Evolutionary conservation across 1,140 invertebrate species (phyloP).

Genomic region (Bombus terrestris): DNA sequence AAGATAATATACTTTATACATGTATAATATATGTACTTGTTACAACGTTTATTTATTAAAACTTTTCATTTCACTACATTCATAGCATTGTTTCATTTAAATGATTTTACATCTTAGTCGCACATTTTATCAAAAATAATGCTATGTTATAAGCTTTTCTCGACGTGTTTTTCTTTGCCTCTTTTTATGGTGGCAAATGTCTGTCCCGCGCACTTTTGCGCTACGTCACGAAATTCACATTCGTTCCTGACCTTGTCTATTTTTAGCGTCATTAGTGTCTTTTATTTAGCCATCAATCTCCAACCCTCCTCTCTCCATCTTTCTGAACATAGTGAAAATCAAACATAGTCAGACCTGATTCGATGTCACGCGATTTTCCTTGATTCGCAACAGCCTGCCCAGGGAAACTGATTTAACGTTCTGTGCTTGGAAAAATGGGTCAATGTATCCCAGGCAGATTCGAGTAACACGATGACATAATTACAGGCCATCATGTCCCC

Average conservation of each 20-base stretch:
- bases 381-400: background rate
- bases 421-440: conserved; percentile 29
- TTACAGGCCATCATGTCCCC: conserved; percentile 22
- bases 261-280: conserved; percentile 34
- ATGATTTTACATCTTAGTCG: too few relatives aligned
- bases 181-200: conserved; percentile 25
- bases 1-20: background rate
- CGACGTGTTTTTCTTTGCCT: background rate
- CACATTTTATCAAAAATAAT: background rate
- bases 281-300: conserved; percentile 22
- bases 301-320: background rate
- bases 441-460: conserved; percentile 25
- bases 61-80: background rate
- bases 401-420: conserved; percentile 9
- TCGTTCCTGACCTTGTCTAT: conserved; percentile 48
- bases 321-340: too few relatives aligned
- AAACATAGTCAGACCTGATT: background rate
- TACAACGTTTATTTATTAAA: background rate
- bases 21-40: too few relatives aligned
- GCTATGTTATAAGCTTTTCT: background rate
- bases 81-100: background rate
- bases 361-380: background rate
- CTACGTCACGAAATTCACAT: conserved; percentile 40
- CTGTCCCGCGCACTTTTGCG: conserved; percentile 28
- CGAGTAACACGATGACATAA: conserved; percentile 39